phyloP scores from a whole-genome alignment of 2,113 vertebrate species.

The Caranx melampygus region DNA sequence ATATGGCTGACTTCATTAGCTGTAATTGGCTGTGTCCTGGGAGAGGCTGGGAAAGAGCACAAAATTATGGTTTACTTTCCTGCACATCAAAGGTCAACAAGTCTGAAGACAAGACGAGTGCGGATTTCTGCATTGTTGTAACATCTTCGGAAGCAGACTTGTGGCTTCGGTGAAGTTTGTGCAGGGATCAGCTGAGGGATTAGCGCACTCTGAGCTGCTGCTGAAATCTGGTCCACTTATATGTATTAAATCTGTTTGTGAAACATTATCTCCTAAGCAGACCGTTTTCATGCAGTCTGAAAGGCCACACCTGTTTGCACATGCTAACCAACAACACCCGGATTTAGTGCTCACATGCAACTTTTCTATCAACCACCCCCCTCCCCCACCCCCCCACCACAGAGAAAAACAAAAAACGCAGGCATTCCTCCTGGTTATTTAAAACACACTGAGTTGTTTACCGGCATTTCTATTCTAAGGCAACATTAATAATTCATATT shows the following conservation, averaged over 20 bases:
- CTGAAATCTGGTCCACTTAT: slow-evolving; percentile 36
- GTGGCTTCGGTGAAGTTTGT: slow-evolving; percentile 40
- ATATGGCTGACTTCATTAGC: slow-evolving; percentile 75
- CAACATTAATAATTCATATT: slow-evolving; percentile 75
- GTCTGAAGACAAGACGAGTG: slow-evolving; percentile 37
- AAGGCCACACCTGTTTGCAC: slow-evolving; percentile 54
- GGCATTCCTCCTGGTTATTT: slow-evolving; percentile 35
- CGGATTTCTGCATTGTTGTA: slow-evolving; percentile 28
- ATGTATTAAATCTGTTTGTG: slow-evolving; percentile 57
- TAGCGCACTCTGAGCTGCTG: slow-evolving; percentile 33
- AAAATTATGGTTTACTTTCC: slow-evolving; percentile 71
- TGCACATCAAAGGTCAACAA: slow-evolving; percentile 69
- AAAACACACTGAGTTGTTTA: slow-evolving; percentile 53
- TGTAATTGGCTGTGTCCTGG: slow-evolving; percentile 50
- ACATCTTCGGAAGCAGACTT: slow-evolving; percentile 31
- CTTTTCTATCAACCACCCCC: slow-evolving; percentile 33
- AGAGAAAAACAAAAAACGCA: slow-evolving; percentile 9
- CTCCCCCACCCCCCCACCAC: no score
- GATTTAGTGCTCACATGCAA: slow-evolving; percentile 48
- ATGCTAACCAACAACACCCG: slow-evolving; percentile 40
- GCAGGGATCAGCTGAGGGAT: slow-evolving; percentile 47
- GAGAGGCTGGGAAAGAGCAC: slow-evolving; percentile 50
- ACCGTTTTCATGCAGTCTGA: slow-evolving; percentile 19
- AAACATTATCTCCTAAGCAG: slow-evolving; percentile 52
- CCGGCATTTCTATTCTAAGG: slow-evolving; percentile 64